phyloP scores from a whole-genome alignment of 2,888 invertebrate species.

The Rhodophaea formosa region DNA sequence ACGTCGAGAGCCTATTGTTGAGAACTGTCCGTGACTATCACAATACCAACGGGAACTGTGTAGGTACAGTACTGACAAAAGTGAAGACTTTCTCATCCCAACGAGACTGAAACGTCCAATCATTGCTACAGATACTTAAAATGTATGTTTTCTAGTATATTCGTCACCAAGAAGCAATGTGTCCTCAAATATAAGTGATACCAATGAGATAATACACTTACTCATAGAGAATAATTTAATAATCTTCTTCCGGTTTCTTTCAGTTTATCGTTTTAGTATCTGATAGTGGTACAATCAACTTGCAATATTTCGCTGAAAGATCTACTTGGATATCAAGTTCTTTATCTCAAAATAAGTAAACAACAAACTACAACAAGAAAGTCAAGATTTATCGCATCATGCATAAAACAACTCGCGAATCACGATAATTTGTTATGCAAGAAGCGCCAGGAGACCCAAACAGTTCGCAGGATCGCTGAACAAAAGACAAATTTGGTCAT shows the following conservation, averaged over 20 bases:
- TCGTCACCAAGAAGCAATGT: constrained; percentile 2
- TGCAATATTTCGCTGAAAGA: background rate
- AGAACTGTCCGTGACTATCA: constrained; percentile 70
- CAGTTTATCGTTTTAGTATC: background rate
- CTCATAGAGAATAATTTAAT: background rate
- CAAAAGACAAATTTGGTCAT: background rate
- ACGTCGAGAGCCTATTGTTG: constrained; percentile 73
- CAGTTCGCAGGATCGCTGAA: background rate
- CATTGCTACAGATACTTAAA: background rate
- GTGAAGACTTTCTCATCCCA: constrained; percentile 56
- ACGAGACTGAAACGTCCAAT: constrained; percentile 25
- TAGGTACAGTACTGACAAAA: constrained; percentile 44
- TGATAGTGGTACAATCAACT: background rate
- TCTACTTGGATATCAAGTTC: background rate
- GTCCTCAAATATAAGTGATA: background rate
- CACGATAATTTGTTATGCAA: constrained; percentile 47
- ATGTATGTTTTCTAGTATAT: background rate
- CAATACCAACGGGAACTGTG: constrained; percentile 63
- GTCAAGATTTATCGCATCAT: constrained; percentile 41
- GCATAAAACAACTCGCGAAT: constrained; percentile 50
- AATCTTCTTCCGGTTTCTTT: background rate
- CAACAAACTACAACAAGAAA: constrained; percentile 41
- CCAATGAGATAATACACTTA: background rate
- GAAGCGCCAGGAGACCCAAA: constrained; percentile 33
- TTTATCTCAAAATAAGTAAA: background rate